These are phyloP conservation scores for Aphelenchoides besseyi DNA, from an alignment of 1,140 invertebrate species.

Conservation along the genomic window DNA sequence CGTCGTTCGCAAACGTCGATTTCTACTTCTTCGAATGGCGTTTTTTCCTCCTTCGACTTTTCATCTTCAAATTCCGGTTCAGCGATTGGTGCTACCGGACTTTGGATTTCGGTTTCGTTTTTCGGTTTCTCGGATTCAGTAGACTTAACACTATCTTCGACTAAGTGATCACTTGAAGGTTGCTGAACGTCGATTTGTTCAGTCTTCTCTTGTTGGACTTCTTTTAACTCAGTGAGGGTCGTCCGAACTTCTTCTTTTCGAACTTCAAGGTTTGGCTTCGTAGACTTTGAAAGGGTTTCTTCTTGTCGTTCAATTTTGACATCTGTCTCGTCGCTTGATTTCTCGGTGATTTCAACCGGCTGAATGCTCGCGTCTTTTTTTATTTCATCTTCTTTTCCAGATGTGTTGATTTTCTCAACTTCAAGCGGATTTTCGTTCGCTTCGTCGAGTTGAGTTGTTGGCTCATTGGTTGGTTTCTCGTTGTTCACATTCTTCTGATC, in stretches of 20 bases:
- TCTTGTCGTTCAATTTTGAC: neutral
- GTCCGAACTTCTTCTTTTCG: neutral
- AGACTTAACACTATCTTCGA: no score
- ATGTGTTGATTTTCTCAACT: neutral
- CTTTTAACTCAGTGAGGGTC: no score
- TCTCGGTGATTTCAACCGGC: no score
- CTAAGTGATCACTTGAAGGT: no score
- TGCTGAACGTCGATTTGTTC: neutral
- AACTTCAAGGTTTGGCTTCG: neutral
- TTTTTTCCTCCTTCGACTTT: neutral
- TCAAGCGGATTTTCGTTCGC: no score
- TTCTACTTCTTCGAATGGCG: slow-evolving; percentile 6
- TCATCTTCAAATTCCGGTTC: neutral
- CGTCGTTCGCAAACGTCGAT: neutral
- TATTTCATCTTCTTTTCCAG: slow-evolving; percentile 1
- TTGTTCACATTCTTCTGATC: no score
- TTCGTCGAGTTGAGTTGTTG: no score
- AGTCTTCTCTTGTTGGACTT: neutral
- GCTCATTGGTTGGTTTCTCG: no score
- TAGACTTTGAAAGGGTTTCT: neutral
- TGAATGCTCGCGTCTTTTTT: neutral
- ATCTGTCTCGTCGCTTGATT: no score
- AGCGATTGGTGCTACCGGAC: neutral
- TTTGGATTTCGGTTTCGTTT: neutral
- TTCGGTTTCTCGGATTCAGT: neutral